phyloP scores from a whole-genome alignment of 2,888 invertebrate species.

The Balanococcus diminutus region DNA sequence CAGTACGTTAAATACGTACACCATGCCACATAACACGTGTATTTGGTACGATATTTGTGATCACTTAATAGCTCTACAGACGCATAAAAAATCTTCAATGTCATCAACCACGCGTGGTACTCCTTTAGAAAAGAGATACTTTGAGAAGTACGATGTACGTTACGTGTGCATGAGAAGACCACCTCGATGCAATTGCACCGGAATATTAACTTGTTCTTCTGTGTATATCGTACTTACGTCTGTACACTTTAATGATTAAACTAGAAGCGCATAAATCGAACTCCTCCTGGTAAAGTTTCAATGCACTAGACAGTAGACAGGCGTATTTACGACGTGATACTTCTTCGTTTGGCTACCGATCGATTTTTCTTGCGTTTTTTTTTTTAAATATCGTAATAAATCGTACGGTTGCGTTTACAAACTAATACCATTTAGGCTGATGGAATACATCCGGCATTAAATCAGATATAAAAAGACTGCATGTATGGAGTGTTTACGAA shows the following conservation, averaged over 20 bases:
- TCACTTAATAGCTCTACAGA: not conserved
- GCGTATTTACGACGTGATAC: not conserved
- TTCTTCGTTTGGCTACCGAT: conserved; percentile 1
- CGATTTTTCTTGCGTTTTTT: not conserved
- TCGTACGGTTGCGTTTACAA: not conserved
- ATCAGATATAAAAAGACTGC: not conserved
- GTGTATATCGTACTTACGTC: not conserved
- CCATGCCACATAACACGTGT: not conserved
- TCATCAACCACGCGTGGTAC: not conserved
- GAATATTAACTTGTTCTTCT: not conserved
- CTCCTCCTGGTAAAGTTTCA: not conserved
- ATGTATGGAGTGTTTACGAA: not conserved
- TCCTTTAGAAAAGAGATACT: not conserved
- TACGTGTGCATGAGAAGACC: not conserved
- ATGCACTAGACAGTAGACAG: not conserved
- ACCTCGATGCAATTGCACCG: conserved; percentile 10
- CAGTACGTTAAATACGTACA: not conserved
- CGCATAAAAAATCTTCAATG: conserved; percentile 1
- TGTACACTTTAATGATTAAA: not conserved
- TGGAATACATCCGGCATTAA: not conserved
- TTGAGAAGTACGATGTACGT: not conserved
- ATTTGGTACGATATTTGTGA: not conserved
- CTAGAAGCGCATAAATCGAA: not conserved
- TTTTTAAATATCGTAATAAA: not conserved
- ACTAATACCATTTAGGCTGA: not conserved